Percentiles rank a stretch among this genome's conserved stretches.
These are phyloP conservation scores for Astyanax mexicanus DNA, from an alignment of 2,797 vertebrate genomes.

Conservation along the genomic window DNA sequence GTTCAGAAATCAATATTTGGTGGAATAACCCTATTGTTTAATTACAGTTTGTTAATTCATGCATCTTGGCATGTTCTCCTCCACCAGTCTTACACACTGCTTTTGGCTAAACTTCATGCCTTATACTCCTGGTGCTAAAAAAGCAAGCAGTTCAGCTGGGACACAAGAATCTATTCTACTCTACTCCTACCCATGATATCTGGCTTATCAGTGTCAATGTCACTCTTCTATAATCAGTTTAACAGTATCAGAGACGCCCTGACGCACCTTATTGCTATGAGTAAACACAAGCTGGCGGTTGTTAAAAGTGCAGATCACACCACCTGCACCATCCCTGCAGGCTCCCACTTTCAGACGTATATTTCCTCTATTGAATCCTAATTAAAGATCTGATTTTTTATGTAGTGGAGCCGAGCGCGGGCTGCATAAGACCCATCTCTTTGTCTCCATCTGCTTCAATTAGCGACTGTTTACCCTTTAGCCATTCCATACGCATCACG, in stretches of 20 bases:
- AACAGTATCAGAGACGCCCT: background rate
- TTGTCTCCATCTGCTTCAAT: slow-evolving; percentile 25
- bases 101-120: no score
- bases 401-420: background rate
- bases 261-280: background rate
- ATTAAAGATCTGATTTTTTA: slow-evolving; percentile 15
- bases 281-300: background rate
- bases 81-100: no score
- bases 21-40: no score
- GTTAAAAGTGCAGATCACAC: background rate
- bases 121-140: no score
- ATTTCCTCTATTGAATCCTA: slow-evolving; percentile 3
- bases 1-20: no score
- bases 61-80: no score
- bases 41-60: no score
- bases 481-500: slow-evolving; percentile 33
- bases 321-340: slow-evolving; percentile 4
- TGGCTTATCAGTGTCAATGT: no score
- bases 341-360: background rate
- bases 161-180: no score
- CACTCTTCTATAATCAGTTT: background rate
- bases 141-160: no score
- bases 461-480: slow-evolving; percentile 25
- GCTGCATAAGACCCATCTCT: slow-evolving; percentile 9
- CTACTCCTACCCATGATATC: no score